A percentile compares a stretch with the other conserved stretches of the same genome.
These are phyloP conservation scores for Tetragnatha versicolor DNA, from an alignment of 1,140 invertebrate genomes.

Conservation along the genomic window DNA sequence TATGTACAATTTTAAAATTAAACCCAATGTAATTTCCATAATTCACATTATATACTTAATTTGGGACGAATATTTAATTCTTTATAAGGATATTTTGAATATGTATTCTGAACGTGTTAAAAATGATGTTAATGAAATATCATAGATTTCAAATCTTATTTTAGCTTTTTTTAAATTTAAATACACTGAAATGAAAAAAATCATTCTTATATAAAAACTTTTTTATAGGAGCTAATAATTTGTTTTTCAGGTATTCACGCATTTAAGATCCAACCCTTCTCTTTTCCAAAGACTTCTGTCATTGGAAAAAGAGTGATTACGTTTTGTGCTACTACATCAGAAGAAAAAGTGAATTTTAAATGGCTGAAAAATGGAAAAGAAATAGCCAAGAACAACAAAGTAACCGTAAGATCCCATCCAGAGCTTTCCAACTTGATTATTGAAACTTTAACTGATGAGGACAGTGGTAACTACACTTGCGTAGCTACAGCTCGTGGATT, in stretches of 20 bases:
- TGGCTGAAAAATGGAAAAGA: conserved; percentile 49
- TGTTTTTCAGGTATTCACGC: neutral
- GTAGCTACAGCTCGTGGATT: neutral
- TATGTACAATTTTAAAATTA: too few relatives aligned
- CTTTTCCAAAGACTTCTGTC: conserved; percentile 13
- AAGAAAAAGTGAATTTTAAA: conserved; percentile 31
- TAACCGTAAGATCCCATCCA: conserved; percentile 5
- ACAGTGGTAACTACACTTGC: conserved; percentile 44
- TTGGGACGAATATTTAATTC: too few relatives aligned
- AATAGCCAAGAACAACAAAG: neutral
- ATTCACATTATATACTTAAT: too few relatives aligned
- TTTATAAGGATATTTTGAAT: too few relatives aligned
- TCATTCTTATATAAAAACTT: neutral
- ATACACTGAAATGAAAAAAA: neutral
- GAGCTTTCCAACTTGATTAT: conserved; percentile 33
- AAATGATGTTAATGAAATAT: too few relatives aligned
- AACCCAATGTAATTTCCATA: too few relatives aligned
- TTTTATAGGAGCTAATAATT: neutral
- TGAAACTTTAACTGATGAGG: conserved; percentile 31
- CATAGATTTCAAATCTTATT: neutral
- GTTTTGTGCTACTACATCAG: conserved; percentile 20
- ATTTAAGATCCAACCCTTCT: conserved; percentile 46
- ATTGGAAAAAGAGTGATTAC: conserved; percentile 42
- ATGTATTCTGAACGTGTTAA: too few relatives aligned
- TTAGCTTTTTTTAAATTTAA: neutral